phyloP scores from a whole-genome alignment of 2,797 vertebrate species.

The Xenopus petersii region DNA sequence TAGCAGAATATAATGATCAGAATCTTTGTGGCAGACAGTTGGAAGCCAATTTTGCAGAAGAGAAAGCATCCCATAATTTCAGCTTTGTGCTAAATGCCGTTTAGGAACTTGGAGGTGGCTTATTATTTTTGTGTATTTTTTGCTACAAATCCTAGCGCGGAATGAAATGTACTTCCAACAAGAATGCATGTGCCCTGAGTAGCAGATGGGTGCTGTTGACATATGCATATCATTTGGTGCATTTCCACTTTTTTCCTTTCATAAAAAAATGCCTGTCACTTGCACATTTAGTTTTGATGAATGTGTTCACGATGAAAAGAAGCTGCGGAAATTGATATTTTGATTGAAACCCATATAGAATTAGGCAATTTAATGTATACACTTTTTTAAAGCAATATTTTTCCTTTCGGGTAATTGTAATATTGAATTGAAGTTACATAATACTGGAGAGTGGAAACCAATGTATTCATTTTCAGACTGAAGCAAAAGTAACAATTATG shows the following conservation, averaged over 20 bases:
- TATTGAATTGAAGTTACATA: background rate
- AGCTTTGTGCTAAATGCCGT: no score
- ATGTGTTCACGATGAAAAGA: background rate
- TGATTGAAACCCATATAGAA: background rate
- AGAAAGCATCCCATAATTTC: no score
- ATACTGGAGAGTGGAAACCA: background rate
- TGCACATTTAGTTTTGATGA: background rate
- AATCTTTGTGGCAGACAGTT: no score
- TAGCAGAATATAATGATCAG: no score
- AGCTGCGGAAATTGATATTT: background rate
- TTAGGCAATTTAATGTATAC: background rate
- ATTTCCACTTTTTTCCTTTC: background rate
- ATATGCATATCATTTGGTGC: background rate
- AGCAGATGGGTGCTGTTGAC: background rate
- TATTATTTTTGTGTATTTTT: no score
- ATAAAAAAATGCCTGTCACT: background rate
- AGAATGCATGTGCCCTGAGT: no score
- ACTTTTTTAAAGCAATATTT: background rate
- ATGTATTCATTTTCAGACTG: background rate
- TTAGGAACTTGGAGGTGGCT: no score
- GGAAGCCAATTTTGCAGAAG: no score
- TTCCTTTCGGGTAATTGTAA: background rate
- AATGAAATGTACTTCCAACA: no score
- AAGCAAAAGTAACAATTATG: slow-evolving; percentile 5
- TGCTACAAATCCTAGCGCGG: no score